Conservation (phyloP, 2,113 vertebrate genomes). For the Emydocephalus ijimae region DNA sequence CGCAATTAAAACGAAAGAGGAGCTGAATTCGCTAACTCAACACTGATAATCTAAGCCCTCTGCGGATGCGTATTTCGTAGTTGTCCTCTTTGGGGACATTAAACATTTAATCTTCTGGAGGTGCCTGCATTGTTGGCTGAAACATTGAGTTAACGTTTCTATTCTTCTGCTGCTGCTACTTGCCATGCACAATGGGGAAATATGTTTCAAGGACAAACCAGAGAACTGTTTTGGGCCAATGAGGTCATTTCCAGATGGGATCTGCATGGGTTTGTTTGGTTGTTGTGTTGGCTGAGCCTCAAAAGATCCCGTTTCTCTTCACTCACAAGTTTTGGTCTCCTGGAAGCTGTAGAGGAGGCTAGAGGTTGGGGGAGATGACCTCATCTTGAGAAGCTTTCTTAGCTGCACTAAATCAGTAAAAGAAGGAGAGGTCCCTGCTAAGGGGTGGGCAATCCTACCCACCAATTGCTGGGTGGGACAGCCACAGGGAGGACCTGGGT, state of each 20-base stretch:
- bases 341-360: conserved; percentile 55
- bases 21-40: no score
- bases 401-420: conserved; percentile 51
- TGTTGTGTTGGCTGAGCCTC: conserved; percentile 60
- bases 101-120: neutral
- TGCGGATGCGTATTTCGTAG: neutral
- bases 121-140: neutral
- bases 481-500: neutral
- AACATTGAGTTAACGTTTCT: neutral
- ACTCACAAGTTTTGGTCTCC: conserved; percentile 44
- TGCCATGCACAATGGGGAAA: neutral
- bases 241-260: conserved; percentile 39
- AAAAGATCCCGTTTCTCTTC: conserved; percentile 59
- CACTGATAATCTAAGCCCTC: neutral
- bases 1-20: neutral
- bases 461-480: conserved; percentile 20
- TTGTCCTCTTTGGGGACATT: neutral
- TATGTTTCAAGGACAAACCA: conserved; percentile 15
- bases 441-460: neutral
- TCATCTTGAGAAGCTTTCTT: conserved; percentile 44
- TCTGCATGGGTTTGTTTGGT: conserved; percentile 60
- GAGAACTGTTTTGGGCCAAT: conserved; percentile 33
- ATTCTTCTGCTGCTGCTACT: neutral
- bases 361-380: conserved; percentile 59
- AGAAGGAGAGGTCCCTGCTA: conserved; percentile 31